These are phyloP conservation scores for Girardinichthys multiradiatus DNA, from an alignment of 2,113 vertebrate genomes.

Conservation along the genomic window DNA sequence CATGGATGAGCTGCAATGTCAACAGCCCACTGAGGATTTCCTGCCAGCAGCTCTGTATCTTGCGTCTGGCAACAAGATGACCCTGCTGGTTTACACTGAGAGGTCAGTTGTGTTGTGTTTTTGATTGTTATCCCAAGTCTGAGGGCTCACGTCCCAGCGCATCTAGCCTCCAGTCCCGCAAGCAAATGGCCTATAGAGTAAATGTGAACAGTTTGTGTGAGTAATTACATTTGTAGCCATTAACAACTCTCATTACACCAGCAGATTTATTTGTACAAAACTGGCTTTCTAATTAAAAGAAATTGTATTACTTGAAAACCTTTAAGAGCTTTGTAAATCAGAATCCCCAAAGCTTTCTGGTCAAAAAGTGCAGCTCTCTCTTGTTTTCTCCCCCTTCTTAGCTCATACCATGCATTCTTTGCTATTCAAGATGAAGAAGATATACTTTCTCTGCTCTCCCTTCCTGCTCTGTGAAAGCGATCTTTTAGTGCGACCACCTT, in stretches of 20 bases:
- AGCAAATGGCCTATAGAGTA: constrained; percentile 47
- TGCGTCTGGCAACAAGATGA: constrained; percentile 62
- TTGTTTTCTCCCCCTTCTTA: constrained; percentile 17
- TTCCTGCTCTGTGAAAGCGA: constrained; percentile 11
- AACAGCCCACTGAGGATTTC: constrained; percentile 64
- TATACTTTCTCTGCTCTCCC: constrained; percentile 36
- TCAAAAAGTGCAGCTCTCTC: not conserved
- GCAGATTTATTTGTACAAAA: constrained; percentile 55
- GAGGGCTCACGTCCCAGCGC: constrained; percentile 48
- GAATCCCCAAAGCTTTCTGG: not conserved
- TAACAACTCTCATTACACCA: constrained; percentile 57
- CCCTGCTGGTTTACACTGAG: constrained; percentile 56
- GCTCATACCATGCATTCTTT: constrained; percentile 48
- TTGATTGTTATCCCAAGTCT: constrained; percentile 71
- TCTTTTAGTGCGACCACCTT: constrained; percentile 15
- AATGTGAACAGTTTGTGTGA: constrained; percentile 60
- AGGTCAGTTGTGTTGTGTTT: constrained; percentile 69
- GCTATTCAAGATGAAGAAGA: constrained; percentile 40
- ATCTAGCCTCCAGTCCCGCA: constrained; percentile 43
- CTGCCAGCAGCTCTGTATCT: constrained; percentile 64
- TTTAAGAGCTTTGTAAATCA: constrained; percentile 23
- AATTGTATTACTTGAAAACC: constrained; percentile 3
- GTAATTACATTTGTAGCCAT: constrained; percentile 58
- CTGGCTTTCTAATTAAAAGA: constrained; percentile 19
- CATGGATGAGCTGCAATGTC: constrained; percentile 67